Evolutionary conservation across 2,797 vertebrate species (phyloP).

Genomic region (Oreortyx pictus): DNA sequence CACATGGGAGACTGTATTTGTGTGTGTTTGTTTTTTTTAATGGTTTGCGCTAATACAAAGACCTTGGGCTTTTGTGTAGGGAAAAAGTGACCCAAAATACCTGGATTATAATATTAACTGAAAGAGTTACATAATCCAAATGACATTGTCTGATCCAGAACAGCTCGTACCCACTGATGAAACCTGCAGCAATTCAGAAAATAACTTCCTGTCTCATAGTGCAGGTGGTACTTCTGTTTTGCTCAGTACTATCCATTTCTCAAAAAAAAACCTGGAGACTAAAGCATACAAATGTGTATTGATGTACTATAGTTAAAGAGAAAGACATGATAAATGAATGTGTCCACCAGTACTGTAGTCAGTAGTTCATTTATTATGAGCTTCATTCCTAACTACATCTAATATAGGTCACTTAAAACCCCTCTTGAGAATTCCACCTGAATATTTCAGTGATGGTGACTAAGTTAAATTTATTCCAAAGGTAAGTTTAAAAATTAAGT

Average conservation of each 20-base stretch:
- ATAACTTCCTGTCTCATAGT: neutral
- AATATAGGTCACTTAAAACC: slow-evolving; percentile 10
- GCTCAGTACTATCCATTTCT: neutral
- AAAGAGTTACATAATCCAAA: neutral
- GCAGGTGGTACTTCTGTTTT: neutral
- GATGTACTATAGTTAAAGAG: neutral
- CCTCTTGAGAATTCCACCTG: slow-evolving; percentile 5
- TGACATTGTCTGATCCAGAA: neutral
- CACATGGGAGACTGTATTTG: rapidly evolving
- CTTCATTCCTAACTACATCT: slow-evolving; percentile 1
- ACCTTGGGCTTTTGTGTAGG: neutral
- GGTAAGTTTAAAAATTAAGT: neutral
- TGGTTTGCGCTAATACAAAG: neutral
- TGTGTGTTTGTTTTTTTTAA: neutral
- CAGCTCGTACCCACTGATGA: neutral
- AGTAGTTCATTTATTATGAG: slow-evolving; percentile 12
- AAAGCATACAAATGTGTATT: neutral
- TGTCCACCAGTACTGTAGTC: neutral
- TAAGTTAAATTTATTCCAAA: slow-evolving; percentile 11
- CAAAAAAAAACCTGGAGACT: neutral
- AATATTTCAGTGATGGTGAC: slow-evolving; percentile 46
- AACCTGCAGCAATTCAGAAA: slow-evolving; percentile 27
- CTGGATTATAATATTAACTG: neutral
- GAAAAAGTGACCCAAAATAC: neutral
- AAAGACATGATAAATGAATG: neutral